These are phyloP conservation scores for Haliclystus octoradiatus DNA, from an alignment of 30 jellyfish, hydroid and myxozoan species.

Conservation along the genomic window DNA sequence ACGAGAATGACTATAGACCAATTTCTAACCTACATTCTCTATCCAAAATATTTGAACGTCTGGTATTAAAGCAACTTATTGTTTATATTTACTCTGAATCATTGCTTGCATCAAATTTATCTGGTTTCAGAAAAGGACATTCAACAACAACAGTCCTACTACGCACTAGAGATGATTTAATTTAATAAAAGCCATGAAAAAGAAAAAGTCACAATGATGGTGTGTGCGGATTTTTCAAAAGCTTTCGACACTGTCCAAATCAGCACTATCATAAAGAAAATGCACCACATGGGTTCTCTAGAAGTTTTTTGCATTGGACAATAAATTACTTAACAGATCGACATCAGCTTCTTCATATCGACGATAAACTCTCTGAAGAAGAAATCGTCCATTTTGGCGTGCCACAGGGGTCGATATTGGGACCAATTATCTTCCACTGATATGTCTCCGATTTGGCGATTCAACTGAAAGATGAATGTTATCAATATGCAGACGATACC, in stretches of 20 bases:
- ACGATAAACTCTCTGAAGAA: constrained; percentile 43
- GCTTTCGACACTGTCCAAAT: constrained; percentile 56
- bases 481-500: constrained; percentile 32
- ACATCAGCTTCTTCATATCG: constrained; percentile 37
- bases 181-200: constrained; percentile 22
- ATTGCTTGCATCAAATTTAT: background rate
- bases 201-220: constrained; percentile 48
- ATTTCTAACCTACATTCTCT: no score
- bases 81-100: constrained; percentile 13
- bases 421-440: constrained; percentile 44
- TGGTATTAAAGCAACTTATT: constrained; percentile 6
- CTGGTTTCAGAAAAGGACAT: constrained; percentile 35
- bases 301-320: constrained; percentile 31
- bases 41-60: no score
- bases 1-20: no score
- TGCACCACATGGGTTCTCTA: constrained; percentile 47
- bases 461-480: constrained; percentile 23
- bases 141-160: constrained; percentile 34
- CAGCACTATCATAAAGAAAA: constrained; percentile 24
- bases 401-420: constrained; percentile 50
- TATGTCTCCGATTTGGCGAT: constrained; percentile 32
- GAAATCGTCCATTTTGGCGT: constrained; percentile 24
- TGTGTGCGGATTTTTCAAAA: constrained; percentile 52
- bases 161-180: constrained; percentile 24
- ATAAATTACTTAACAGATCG: constrained; percentile 15